phyloP scores from a whole-genome alignment of 2,113 vertebrate genomes.

The Mobula hypostoma region DNA sequence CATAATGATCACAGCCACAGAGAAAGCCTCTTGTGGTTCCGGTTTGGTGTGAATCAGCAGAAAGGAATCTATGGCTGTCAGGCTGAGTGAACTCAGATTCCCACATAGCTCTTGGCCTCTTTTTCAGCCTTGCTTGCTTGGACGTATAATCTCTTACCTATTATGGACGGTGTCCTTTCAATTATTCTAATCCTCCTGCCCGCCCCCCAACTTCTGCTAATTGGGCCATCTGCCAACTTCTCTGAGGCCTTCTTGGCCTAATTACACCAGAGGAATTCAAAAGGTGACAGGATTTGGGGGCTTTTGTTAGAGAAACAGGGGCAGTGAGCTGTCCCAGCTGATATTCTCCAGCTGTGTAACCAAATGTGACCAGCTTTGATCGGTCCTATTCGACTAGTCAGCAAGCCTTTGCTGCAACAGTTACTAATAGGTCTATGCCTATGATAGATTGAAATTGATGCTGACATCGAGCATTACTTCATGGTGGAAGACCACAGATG shows the following conservation, averaged over 20 bases:
- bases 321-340: not conserved
- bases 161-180: not conserved
- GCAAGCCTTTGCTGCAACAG: not conserved
- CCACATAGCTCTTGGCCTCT: not conserved
- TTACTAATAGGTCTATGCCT: not conserved
- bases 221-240: not conserved
- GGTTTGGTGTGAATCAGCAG: not conserved
- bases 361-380: not conserved
- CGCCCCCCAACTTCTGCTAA: not conserved
- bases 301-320: not conserved
- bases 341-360: not conserved
- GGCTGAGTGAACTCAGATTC: not conserved
- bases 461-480: not conserved
- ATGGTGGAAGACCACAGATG: too few species aligned
- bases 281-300: too few species aligned
- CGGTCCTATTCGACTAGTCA: not conserved
- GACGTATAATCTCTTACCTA: not conserved
- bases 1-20: not conserved
- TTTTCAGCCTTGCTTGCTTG: not conserved
- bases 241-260: not conserved
- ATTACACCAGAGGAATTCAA: not conserved
- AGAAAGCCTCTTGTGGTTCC: not conserved
- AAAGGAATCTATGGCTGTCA: not conserved
- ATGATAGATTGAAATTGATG: not conserved
- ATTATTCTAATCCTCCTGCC: not conserved